Evolutionary conservation across 2,888 invertebrate species (phyloP).

Genomic region (Clanis bilineata): DNA sequence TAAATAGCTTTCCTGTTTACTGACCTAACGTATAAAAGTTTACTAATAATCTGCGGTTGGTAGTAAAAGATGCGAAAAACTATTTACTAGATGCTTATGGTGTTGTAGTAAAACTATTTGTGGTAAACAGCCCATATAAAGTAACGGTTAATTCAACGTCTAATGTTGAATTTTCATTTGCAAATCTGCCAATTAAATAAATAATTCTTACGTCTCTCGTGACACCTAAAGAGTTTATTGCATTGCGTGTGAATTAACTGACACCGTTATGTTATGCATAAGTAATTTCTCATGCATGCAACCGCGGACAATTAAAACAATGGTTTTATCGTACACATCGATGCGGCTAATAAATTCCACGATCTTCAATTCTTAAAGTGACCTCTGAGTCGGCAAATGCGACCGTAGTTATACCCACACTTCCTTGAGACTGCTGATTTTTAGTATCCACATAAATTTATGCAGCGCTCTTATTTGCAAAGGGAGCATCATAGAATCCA

Average conservation of each 20-base stretch:
- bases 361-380: not conserved
- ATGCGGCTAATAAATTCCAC: not conserved
- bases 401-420: constrained; percentile 25
- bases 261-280: constrained; percentile 10
- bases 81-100: not conserved
- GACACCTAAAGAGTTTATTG: not conserved
- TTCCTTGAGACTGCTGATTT: constrained; percentile 41
- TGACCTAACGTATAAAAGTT: not conserved
- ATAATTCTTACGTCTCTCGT: not conserved
- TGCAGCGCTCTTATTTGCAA: constrained; percentile 60
- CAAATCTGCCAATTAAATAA: constrained; percentile 1
- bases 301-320: constrained; percentile 7
- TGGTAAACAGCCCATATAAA: not conserved
- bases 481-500: constrained; percentile 52
- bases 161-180: not conserved
- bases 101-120: not conserved
- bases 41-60: not conserved
- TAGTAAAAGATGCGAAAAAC: not conserved
- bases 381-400: not conserved
- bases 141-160: not conserved
- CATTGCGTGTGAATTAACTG: constrained; percentile 1
- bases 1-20: not conserved
- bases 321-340: not conserved
- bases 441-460: constrained; percentile 50
- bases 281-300: not conserved